phyloP scores from a whole-genome alignment of 2,888 invertebrate genomes.

The Oscheius myriophilus region DNA sequence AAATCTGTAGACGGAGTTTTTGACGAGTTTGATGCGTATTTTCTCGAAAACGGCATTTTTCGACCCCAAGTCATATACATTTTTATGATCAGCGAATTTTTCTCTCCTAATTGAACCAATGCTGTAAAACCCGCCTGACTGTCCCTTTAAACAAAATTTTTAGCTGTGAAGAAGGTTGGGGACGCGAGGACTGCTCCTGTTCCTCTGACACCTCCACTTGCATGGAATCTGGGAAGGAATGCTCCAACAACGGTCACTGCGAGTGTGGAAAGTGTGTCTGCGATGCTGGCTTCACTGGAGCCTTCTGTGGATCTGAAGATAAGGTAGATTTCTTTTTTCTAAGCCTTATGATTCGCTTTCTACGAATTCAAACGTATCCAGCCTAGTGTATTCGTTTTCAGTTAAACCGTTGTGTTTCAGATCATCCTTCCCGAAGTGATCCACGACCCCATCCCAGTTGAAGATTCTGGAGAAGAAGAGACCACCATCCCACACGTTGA shows the following conservation, averaged over 20 bases:
- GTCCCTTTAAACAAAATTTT: conserved; percentile 2
- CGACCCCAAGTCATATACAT: too few relatives aligned
- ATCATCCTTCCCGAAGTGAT: not conserved
- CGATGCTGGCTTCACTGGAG: conserved; percentile 64
- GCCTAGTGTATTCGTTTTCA: too few relatives aligned
- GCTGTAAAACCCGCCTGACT: too few relatives aligned
- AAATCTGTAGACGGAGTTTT: too few relatives aligned
- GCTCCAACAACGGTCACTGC: conserved; percentile 65
- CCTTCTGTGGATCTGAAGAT: conserved; percentile 58
- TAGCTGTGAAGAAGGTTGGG: conserved; percentile 62
- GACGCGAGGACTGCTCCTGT: conserved; percentile 63
- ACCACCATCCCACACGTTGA: not conserved
- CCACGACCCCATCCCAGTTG: not conserved
- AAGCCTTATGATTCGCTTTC: too few relatives aligned
- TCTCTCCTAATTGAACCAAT: too few relatives aligned
- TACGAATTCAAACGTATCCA: too few relatives aligned
- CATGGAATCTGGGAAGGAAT: conserved; percentile 62
- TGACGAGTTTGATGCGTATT: too few relatives aligned
- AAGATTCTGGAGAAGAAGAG: not conserved
- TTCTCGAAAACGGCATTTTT: too few relatives aligned
- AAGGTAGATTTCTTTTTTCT: conserved; percentile 22
- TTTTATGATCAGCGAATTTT: too few relatives aligned
- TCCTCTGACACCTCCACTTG: conserved; percentile 52
- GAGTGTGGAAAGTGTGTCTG: conserved; percentile 68
- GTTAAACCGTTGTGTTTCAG: too few relatives aligned